Percentiles rank a stretch among this genome's conserved stretches.
These are phyloP conservation scores for Sarcophaga caerulescens DNA, from an alignment of 2,888 invertebrate species.

Conservation along the genomic window DNA sequence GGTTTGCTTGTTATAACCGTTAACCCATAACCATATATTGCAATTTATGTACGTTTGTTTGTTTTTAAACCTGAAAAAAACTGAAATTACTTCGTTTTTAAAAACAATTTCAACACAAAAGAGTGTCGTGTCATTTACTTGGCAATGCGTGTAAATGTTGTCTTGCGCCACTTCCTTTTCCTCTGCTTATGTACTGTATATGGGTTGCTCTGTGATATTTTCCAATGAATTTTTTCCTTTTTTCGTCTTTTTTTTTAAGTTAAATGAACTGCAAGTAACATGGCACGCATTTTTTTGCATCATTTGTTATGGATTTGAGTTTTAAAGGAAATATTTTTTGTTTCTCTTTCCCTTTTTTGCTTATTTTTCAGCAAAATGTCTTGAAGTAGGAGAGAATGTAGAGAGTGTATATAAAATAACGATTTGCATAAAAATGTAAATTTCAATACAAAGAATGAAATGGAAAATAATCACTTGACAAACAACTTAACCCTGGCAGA, in stretches of 20 bases:
- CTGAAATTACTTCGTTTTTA: no score
- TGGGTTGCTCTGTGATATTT: neutral
- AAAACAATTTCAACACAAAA: no score
- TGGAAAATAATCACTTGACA: conserved; percentile 7
- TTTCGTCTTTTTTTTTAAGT: conserved; percentile 31
- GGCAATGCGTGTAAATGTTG: conserved; percentile 19
- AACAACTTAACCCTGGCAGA: neutral
- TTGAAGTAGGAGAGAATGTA: neutral
- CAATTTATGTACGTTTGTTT: conserved; percentile 40
- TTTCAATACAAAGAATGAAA: neutral
- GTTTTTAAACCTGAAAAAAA: neutral
- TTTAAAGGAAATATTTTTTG: conserved; percentile 19
- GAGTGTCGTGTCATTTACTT: conserved; percentile 14
- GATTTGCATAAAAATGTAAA: conserved; percentile 61
- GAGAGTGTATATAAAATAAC: neutral
- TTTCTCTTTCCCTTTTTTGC: no score
- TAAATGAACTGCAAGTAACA: conserved; percentile 63
- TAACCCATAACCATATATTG: conserved; percentile 43
- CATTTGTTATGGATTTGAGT: conserved; percentile 52
- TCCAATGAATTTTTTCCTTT: conserved; percentile 14
- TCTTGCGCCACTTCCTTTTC: neutral
- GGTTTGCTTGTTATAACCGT: neutral
- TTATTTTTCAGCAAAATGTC: no score
- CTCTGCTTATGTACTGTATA: neutral
- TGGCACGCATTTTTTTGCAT: conserved; percentile 48